Evolutionary conservation across 1,140 invertebrate genomes (phyloP), one percentile per base, ranked within the genome.

Genomic region (Lordiphosa stackelbergi): DNA sequence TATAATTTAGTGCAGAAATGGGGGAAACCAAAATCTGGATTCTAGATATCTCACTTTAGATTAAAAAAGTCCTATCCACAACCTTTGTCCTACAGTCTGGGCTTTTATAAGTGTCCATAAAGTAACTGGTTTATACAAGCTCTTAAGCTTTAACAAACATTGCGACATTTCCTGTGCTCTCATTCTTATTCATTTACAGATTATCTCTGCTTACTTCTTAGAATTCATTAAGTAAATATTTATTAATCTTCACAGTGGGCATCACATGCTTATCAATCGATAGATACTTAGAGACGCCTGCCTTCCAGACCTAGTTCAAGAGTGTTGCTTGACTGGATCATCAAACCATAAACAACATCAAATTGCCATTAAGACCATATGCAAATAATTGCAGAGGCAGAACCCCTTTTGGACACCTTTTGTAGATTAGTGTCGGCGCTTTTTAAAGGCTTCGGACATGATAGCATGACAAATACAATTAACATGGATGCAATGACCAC

Each of bases 381-480:
- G 75, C 75, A 81, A 81, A 81, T 81, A 81, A 81, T 83, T 81
- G 75, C 75, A 75, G 46, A 83, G 58, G 81, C 62, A 72, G 72
- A 57, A 54, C 64, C 54, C 58, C 60, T 52, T 48, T 51, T 47
- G 60, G 59, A 48, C 43, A 46, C 43, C 43, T 46, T 11, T 45
- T 46, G 2, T 9, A 46, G 43, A 34, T 46, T 46, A 46, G 43
- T 65, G 77, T 58, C 75, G 77, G 77, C 56, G 63, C 71, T 69
- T 81, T 81, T 81, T 31, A 31, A 81, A 69, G 68, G 62, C 56
- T 57, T 72, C 54, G 36, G 46, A 57, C 61, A 42, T 38, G 59
- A 47, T 63, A 66, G 77, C 77, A 81, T 81, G 77, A 81, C 77
- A 81, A 81, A 83, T 84, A 83, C 72, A 83, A 83, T 83, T 83